These are phyloP conservation scores for Hipposideros armiger DNA, from an alignment of 2,113 vertebrate species.

Conservation along the genomic window DNA sequence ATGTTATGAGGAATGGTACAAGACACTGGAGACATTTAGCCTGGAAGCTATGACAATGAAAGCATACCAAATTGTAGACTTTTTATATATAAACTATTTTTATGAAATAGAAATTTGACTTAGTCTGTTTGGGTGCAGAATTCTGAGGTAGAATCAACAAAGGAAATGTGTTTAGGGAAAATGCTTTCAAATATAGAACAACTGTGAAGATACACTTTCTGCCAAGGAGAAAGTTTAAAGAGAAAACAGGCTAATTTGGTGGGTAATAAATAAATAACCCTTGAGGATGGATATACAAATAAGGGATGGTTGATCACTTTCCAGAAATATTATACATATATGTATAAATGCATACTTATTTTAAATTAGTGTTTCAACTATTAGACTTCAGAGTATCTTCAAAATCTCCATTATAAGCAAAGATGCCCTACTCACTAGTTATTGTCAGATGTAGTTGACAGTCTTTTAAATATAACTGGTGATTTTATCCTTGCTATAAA, in stretches of 20 bases:
- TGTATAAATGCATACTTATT: background rate
- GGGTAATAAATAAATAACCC: background rate
- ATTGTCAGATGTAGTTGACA: background rate
- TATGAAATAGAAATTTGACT: background rate
- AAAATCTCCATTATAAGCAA: background rate
- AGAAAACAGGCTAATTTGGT: background rate
- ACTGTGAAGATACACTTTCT: background rate
- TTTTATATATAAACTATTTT: background rate
- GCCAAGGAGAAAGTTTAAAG: background rate
- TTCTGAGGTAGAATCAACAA: background rate
- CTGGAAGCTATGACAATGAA: background rate
- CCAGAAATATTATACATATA: constrained; percentile 3
- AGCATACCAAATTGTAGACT: background rate
- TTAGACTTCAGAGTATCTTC: background rate
- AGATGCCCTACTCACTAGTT: background rate
- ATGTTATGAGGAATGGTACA: background rate
- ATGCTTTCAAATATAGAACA: background rate
- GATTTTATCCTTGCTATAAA: constrained; percentile 1
- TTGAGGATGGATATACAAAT: background rate
- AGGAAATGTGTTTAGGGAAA: background rate
- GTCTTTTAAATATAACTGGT: background rate
- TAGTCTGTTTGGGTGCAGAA: background rate
- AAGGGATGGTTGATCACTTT: background rate
- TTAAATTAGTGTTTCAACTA: background rate
- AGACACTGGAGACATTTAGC: background rate